These are phyloP conservation scores for Cryptus viduatorius DNA, from an alignment of 2,888 invertebrate species.

Conservation along the genomic window DNA sequence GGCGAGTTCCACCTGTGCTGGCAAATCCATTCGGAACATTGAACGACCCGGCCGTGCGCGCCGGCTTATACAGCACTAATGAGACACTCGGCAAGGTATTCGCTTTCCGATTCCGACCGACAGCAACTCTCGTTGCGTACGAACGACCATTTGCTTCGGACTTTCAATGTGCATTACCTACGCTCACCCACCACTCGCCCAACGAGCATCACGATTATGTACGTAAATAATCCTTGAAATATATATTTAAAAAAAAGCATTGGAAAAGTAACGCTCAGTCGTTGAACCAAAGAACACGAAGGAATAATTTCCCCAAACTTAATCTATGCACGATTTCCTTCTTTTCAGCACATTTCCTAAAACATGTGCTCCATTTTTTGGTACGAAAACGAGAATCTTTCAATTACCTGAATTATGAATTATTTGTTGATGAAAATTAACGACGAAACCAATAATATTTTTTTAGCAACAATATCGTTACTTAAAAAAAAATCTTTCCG, in stretches of 20 bases:
- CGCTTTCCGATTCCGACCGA: conserved; percentile 62
- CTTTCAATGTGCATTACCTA: conserved; percentile 50
- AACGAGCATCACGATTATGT: conserved; percentile 24
- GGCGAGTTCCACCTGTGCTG: conserved; percentile 37
- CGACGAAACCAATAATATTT: no score
- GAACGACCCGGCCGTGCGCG: conserved; percentile 50
- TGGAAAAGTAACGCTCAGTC: conserved; percentile 12
- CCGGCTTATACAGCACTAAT: conserved; percentile 57
- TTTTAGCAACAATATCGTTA: no score
- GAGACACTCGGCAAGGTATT: conserved; percentile 66
- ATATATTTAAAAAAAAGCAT: conserved; percentile 23
- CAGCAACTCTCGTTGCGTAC: conserved; percentile 34
- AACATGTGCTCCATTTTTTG: no score
- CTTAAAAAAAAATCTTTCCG: no score
- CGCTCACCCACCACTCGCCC: not conserved
- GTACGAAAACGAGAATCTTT: no score
- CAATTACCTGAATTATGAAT: no score
- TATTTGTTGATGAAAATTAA: no score
- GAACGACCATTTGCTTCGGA: conserved; percentile 56
- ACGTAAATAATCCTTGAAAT: conserved; percentile 36
- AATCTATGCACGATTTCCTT: no score
- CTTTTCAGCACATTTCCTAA: no score
- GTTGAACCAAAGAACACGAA: conserved; percentile 53
- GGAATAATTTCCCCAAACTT: conserved; percentile 42
- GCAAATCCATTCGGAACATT: conserved; percentile 49